phyloP scores from a whole-genome alignment of 2,797 vertebrate genomes.

The Gallinago nigripennis region DNA sequence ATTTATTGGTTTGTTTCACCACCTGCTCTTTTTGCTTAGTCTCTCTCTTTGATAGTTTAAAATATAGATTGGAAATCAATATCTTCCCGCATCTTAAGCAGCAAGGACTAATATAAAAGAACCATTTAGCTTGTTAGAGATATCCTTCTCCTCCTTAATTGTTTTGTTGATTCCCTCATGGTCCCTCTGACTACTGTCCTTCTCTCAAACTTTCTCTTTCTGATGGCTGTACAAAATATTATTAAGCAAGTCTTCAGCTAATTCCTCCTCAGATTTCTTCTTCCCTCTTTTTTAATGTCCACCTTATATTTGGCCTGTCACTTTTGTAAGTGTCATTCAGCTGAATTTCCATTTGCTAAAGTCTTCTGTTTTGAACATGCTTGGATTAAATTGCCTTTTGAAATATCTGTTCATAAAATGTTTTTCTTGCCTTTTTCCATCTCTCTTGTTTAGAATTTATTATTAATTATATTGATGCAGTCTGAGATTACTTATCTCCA shows the following conservation, averaged over 20 bases:
- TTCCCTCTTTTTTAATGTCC: not conserved
- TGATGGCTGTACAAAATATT: not conserved
- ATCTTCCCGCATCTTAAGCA: not conserved
- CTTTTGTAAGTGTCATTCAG: not conserved
- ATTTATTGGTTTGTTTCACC: not conserved
- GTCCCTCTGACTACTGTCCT: not conserved
- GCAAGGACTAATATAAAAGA: not conserved
- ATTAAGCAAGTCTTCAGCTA: not conserved
- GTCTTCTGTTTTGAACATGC: not conserved
- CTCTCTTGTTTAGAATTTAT: not conserved
- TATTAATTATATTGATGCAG: not conserved
- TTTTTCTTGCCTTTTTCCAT: conserved; percentile 1
- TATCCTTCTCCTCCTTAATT: not conserved
- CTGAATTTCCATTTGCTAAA: not conserved
- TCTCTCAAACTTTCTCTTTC: not conserved
- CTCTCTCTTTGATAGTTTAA: not conserved
- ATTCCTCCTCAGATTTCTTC: not conserved
- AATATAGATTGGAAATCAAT: not conserved
- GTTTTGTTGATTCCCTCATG: not conserved
- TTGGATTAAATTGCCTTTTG: not conserved
- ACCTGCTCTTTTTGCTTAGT: not conserved
- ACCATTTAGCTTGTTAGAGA: not conserved
- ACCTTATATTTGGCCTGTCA: not conserved
- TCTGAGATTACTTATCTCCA: not conserved
- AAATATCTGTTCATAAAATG: not conserved